Conservation (phyloP, 2,888 invertebrate species). For the Spodoptera exigua region DNA sequence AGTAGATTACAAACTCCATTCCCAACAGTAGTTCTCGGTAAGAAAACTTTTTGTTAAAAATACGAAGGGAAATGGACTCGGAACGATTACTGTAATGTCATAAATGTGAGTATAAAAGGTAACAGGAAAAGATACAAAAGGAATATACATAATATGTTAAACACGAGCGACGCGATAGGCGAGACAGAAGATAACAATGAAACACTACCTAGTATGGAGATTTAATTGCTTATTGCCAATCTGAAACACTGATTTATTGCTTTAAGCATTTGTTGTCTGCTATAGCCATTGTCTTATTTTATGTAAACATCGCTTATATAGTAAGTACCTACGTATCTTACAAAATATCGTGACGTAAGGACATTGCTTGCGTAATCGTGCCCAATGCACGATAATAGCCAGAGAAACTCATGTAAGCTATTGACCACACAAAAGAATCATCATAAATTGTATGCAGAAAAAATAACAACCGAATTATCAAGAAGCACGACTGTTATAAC, state of each 20-base stretch:
- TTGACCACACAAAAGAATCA: neutral
- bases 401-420: neutral
- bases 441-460: conserved; percentile 17
- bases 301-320: no score
- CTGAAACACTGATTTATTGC: no score
- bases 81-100: conserved; percentile 27
- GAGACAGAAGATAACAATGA: no score
- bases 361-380: no score
- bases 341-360: no score
- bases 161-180: neutral
- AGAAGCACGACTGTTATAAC: conserved; percentile 28
- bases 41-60: conserved; percentile 15
- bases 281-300: no score
- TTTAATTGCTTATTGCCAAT: no score
- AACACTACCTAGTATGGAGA: no score
- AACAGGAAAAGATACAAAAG: neutral
- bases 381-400: neutral
- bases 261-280: neutral
- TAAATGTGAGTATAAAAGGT: neutral
- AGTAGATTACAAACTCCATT: neutral
- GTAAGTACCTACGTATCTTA: no score
- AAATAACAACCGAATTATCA: conserved; percentile 27
- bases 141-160: neutral
- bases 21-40: conserved; percentile 1
- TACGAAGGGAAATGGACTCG: conserved; percentile 1